Conservation (phyloP, 2,888 invertebrate genomes). For the Heliconius erato region DNA sequence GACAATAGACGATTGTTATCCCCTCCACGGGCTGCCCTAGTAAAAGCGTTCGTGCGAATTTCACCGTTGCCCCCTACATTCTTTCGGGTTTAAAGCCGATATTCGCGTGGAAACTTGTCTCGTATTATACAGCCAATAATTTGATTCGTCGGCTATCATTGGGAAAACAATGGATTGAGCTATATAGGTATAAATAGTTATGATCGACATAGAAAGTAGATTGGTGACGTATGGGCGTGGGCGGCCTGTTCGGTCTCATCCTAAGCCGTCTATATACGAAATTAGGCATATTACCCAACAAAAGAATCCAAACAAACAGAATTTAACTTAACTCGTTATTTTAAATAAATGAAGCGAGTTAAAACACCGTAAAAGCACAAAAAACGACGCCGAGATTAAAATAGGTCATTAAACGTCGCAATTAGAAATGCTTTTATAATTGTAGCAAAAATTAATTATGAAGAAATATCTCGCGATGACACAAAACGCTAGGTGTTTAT, state of each 20-base stretch:
- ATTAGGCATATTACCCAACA: neutral
- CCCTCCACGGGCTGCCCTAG: slow-evolving; percentile 76
- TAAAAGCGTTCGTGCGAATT: slow-evolving; percentile 61
- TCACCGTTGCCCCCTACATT: slow-evolving; percentile 52
- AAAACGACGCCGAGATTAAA: slow-evolving; percentile 35
- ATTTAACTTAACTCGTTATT: neutral
- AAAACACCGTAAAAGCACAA: neutral
- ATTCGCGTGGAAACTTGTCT: slow-evolving; percentile 55
- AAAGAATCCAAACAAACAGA: neutral
- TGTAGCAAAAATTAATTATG: slow-evolving; percentile 30
- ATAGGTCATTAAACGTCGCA: slow-evolving; percentile 37
- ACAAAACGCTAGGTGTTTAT: neutral
- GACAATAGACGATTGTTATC: slow-evolving; percentile 86
- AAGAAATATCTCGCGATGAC: slow-evolving; percentile 27
- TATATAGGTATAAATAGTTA: slow-evolving; percentile 68
- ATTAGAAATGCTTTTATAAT: slow-evolving; percentile 27
- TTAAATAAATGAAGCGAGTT: neutral
- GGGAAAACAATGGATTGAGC: slow-evolving; percentile 78
- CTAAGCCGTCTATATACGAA: neutral
- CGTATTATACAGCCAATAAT: slow-evolving; percentile 75
- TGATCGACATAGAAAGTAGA: slow-evolving; percentile 62
- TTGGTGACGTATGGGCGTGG: slow-evolving; percentile 62
- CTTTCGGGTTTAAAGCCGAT: slow-evolving; percentile 55
- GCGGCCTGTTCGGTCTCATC: slow-evolving; percentile 53
- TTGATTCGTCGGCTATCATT: slow-evolving; percentile 79